Evolutionary conservation across 92 coral and sea anemone genomes (phyloP).

Genomic region (Galaxea fascicularis): DNA sequence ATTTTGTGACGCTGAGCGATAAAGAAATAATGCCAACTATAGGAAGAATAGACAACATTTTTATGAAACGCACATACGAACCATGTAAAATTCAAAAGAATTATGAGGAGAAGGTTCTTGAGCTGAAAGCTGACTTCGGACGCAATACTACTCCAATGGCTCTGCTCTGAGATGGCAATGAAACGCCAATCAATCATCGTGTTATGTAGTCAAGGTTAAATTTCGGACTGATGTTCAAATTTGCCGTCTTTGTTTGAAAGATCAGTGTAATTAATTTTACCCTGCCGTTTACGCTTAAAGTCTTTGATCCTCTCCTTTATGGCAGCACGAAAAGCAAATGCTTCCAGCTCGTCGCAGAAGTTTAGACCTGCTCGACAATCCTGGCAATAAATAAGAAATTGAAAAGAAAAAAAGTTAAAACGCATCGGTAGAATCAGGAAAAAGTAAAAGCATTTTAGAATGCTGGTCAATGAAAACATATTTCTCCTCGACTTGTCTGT

Average conservation of each 20-base stretch:
- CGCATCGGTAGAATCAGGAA: not conserved
- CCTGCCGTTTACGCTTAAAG: conserved; percentile 85
- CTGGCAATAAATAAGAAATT: conserved; percentile 42
- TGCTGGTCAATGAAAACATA: too few relatives aligned
- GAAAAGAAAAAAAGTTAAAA: not conserved
- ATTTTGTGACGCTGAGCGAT: too few relatives aligned
- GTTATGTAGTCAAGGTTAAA: not conserved
- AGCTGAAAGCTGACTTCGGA: too few relatives aligned
- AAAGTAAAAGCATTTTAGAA: too few relatives aligned
- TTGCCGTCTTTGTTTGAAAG: not conserved
- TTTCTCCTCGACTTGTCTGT: too few relatives aligned
- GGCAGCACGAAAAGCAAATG: conserved; percentile 82
- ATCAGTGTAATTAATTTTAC: conserved; percentile 38
- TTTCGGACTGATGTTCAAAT: not conserved
- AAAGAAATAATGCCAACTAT: too few relatives aligned
- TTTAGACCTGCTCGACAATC: conserved; percentile 94
- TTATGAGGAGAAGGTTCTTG: too few relatives aligned
- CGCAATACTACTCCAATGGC: too few relatives aligned
- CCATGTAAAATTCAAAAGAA: too few relatives aligned
- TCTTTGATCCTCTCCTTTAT: conserved; percentile 91
- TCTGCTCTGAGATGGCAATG: too few relatives aligned
- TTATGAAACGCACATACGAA: too few relatives aligned
- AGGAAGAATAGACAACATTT: too few relatives aligned
- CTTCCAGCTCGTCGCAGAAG: conserved; percentile 87
- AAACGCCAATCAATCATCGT: not conserved